Evolutionary conservation across 2,113 vertebrate genomes (phyloP).

Genomic region (Ctenomys sociabilis): DNA sequence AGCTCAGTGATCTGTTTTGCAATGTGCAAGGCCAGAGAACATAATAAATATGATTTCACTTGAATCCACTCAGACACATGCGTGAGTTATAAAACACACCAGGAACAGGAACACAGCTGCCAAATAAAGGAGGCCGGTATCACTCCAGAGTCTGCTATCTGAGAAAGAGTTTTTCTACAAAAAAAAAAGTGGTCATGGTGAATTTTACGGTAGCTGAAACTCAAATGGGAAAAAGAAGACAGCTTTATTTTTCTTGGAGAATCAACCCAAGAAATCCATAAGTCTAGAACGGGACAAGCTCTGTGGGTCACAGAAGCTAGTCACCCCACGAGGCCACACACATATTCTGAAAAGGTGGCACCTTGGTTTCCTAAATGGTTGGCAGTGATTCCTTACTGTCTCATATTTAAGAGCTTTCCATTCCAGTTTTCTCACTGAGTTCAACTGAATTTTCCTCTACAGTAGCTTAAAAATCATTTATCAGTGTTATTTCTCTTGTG

Average conservation of each 20-base stretch:
- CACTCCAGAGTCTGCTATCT: slow-evolving; percentile 8
- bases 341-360: neutral
- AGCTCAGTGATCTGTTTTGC: slow-evolving; percentile 68
- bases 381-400: neutral
- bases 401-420: neutral
- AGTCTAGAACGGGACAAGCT: neutral
- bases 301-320: neutral
- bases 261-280: slow-evolving; percentile 48
- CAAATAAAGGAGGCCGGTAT: slow-evolving; percentile 42
- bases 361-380: neutral
- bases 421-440: neutral
- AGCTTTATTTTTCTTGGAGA: slow-evolving; percentile 56
- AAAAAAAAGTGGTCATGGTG: slow-evolving; percentile 59
- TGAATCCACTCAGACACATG: slow-evolving; percentile 40
- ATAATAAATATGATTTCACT: slow-evolving; percentile 71
- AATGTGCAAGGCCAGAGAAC: slow-evolving; percentile 68
- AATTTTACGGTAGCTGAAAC: slow-evolving; percentile 73
- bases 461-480: neutral
- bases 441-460: slow-evolving; percentile 38
- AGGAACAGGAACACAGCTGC: slow-evolving; percentile 27
- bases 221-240: slow-evolving; percentile 58
- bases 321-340: neutral
- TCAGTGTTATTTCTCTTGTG: neutral
- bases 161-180: slow-evolving; percentile 39
- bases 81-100: slow-evolving; percentile 69